These are phyloP conservation scores for Novumbra hubbsi DNA, from an alignment of 2,797 vertebrate genomes.

Conservation along the genomic window DNA sequence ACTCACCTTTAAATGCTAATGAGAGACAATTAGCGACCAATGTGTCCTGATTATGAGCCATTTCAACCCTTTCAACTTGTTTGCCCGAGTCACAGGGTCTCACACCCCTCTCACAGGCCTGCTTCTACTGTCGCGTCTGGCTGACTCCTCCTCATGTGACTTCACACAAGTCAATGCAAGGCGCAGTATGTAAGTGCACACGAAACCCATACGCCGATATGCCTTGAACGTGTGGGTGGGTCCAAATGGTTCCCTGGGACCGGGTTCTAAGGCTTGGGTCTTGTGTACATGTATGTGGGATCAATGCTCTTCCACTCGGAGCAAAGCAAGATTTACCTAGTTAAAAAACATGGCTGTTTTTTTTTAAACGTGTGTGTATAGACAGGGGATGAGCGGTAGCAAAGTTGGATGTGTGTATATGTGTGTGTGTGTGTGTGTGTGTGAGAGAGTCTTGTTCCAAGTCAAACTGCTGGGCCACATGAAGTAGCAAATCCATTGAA, in stretches of 20 bases:
- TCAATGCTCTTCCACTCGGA: conserved; percentile 21
- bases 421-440: conserved; percentile 14
- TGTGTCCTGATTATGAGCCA: conserved; percentile 74
- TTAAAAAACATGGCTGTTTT: conserved; percentile 15
- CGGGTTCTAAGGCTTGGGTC: conserved; percentile 30
- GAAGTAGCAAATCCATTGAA: conserved; percentile 25
- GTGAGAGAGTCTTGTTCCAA: not conserved
- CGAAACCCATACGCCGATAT: not conserved
- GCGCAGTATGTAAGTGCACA: not conserved
- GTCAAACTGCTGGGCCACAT: conserved; percentile 14
- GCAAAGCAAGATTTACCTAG: conserved; percentile 25
- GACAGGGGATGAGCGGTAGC: conserved; percentile 37
- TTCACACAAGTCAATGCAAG: not conserved
- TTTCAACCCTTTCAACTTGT: conserved; percentile 68
- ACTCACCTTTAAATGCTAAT: conserved; percentile 75
- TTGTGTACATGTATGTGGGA: too few species aligned
- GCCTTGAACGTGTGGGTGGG: conserved; percentile 20
- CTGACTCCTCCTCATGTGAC: conserved; percentile 2
- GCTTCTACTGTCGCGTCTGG: not conserved
- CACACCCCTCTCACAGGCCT: not conserved
- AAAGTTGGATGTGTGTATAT: conserved; percentile 25
- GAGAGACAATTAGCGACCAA: conserved; percentile 74
- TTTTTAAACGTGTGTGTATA: conserved; percentile 18
- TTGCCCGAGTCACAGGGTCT: conserved; percentile 54
- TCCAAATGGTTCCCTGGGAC: conserved; percentile 43